Percentiles rank a stretch among this genome's conserved stretches.
Conservation (phyloP, 2,113 vertebrate genomes). For the Pyxicephalus adspersus region DNA sequence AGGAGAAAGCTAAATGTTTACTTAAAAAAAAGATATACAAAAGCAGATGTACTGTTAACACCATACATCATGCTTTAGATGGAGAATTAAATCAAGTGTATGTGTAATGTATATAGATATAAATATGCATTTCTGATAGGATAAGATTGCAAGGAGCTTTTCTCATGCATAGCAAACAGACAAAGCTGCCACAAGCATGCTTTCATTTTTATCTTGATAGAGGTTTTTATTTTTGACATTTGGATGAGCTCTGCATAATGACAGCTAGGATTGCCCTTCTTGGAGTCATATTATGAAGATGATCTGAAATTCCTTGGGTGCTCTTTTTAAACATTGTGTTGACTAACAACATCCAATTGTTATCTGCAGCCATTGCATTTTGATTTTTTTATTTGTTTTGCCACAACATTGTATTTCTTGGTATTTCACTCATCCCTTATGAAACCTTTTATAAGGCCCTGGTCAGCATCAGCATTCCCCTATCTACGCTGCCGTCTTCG, state of each 20-base stretch:
- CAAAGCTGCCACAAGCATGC: neutral
- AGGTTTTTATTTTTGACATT: neutral
- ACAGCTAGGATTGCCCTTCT: constrained; percentile 6
- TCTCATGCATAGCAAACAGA: constrained; percentile 25
- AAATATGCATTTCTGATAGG: neutral
- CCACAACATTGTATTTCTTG: no score
- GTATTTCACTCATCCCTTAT: no score
- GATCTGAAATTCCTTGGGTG: no score
- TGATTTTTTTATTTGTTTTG: no score
- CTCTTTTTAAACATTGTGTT: no score
- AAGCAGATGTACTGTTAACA: neutral
- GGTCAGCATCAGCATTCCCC: no score
- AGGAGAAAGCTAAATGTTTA: no score
- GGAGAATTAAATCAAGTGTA: neutral
- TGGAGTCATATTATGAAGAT: neutral
- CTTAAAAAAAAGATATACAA: neutral
- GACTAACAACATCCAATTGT: no score
- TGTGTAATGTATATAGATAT: constrained; percentile 17
- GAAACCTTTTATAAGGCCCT: no score
- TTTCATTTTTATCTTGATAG: neutral
- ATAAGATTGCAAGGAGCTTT: neutral
- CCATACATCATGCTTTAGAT: neutral
- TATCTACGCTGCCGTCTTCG: no score
- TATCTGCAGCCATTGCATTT: no score
- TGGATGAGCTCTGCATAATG: neutral